Evolutionary conservation across 2,797 vertebrate genomes (phyloP).

Genomic region (Mus spretus): DNA sequence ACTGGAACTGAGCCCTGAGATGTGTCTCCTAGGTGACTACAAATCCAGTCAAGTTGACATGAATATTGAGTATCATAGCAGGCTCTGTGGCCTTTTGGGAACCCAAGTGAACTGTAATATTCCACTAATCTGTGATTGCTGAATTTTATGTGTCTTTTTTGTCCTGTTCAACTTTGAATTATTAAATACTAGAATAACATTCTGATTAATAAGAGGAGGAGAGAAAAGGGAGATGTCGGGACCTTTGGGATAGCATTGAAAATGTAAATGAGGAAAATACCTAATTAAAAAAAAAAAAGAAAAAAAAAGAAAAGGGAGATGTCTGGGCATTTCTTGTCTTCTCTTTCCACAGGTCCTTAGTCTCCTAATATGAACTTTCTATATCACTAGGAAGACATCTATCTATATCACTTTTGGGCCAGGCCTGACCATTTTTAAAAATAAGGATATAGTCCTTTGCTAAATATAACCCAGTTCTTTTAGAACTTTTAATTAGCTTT

Average conservation of each 20-base stretch:
- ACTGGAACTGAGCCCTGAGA: not conserved
- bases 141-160: slow-evolving; percentile 12
- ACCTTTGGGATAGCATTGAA: too few relatives aligned
- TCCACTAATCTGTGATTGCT: not conserved
- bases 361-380: not conserved
- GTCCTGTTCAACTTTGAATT: not conserved
- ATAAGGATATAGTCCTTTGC: not conserved
- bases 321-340: not conserved
- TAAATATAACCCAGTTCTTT: not conserved
- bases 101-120: not conserved
- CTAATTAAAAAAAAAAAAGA: not conserved
- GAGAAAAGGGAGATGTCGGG: not conserved
- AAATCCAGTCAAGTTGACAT: not conserved
- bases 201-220: slow-evolving; percentile 6
- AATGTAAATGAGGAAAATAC: too few relatives aligned
- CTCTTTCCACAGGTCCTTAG: not conserved
- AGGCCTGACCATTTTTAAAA: not conserved
- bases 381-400: not conserved
- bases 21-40: not conserved
- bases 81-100: not conserved
- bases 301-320: not conserved
- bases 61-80: not conserved
- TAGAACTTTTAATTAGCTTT: slow-evolving; percentile 36
- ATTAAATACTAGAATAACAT: not conserved
- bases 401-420: not conserved